Evolutionary conservation across 2,113 vertebrate genomes (phyloP), one percentile per base, ranked within the genome.

Genomic region (Pyrgilauda ruficollis): DNA sequence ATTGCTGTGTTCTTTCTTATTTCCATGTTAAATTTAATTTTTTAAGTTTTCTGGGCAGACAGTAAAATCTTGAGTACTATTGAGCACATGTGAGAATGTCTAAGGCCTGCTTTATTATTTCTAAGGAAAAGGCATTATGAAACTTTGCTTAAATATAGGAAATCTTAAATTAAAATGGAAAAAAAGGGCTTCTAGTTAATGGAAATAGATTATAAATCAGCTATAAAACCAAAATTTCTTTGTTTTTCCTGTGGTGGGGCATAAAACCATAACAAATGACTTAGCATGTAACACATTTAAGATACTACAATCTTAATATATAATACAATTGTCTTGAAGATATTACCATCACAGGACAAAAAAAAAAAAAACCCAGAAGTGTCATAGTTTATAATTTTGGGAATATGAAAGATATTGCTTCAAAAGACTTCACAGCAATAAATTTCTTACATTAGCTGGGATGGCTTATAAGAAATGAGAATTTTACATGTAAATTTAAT

Each of bases 91-190:
- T 70, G 49, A 87, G 69, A 80, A 72, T 10, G 81, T 78, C 62
- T 78, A 72, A 85, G 6, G 23, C 24, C 33, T 83, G 10, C 44
- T 86, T 85, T 94, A 33, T 75, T 81, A 47, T 55, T 93, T 87
- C 56, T 75, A 81, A 39, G 27, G 50, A 88, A 84, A 95, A 30
- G 13, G 63, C 11, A 86, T 41, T 61, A 93, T 9, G 1, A 75
- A 49, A 70, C 55, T 87, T 89, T 72, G 23, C 15, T 86, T 66
- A 84, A 89, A 66, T 33, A 4, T 24, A 53, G 37, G 39, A 95
- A 93, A 83, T 52, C 4, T 77, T 83, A 94, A 87, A 84, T 62
- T 10, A 43, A 85, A 86, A 89, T 55, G 1, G 89, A 96, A 96
- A 63, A 56, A 94, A 73, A 88, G 22, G 37, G 9, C 27, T 94